Evolutionary conservation across 2,113 vertebrate species (phyloP).

Genomic region (Mystacornis crossleyi): DNA sequence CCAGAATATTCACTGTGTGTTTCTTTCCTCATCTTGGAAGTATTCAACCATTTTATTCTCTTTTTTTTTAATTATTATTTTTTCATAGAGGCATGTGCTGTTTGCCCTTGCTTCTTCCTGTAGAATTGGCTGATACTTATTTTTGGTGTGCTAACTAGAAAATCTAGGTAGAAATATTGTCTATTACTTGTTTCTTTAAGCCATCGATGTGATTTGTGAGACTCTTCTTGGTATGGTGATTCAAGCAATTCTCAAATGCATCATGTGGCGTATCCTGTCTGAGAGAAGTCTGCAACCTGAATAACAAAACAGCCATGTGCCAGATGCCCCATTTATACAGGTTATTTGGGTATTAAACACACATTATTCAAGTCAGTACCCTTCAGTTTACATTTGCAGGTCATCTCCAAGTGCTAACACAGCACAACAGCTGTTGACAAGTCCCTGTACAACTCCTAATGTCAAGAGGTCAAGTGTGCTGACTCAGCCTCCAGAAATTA

Average conservation of each 20-base stretch:
- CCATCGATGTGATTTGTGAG: background rate
- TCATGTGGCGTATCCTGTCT: background rate
- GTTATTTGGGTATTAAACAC: background rate
- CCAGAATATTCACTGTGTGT: background rate
- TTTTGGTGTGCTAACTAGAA: background rate
- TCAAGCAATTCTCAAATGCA: background rate
- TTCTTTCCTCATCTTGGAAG: background rate
- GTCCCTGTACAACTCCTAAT: background rate
- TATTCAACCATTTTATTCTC: background rate
- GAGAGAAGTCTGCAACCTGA: background rate
- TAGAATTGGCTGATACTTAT: background rate
- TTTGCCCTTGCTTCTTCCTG: background rate
- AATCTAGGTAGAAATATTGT: background rate
- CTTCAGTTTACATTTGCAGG: background rate
- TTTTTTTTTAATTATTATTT: background rate
- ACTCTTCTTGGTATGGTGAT: background rate
- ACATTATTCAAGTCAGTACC: background rate
- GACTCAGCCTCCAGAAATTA: conserved; percentile 23
- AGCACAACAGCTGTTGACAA: conserved; percentile 50
- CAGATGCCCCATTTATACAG: background rate
- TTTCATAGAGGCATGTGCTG: background rate
- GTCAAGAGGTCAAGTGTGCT: conserved; percentile 19
- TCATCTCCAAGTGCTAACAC: conserved; percentile 9
- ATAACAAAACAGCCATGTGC: background rate
- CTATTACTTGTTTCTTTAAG: background rate